These are phyloP conservation scores for Naja naja DNA, from an alignment of 2,113 vertebrate species.

Conservation along the genomic window DNA sequence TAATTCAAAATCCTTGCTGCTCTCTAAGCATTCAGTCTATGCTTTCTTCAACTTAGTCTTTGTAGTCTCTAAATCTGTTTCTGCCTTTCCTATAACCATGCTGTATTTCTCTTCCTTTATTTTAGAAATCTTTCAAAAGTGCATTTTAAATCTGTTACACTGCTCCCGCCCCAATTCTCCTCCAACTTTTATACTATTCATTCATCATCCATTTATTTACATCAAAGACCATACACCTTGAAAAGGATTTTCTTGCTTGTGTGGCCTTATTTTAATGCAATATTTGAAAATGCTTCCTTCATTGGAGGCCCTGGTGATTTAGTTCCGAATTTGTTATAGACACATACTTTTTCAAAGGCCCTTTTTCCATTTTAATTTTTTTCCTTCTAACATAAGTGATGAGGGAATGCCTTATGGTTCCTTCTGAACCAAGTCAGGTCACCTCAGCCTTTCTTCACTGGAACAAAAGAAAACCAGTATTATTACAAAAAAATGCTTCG, in stretches of 20 bases:
- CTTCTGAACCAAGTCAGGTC: not conserved
- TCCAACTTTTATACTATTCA: not conserved
- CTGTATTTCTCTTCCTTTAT: not conserved
- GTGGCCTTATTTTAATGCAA: not conserved
- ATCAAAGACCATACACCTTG: not conserved
- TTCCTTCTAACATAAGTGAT: not conserved
- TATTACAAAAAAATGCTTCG: not conserved
- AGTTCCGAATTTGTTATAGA: not conserved
- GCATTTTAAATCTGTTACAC: not conserved
- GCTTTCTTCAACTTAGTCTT: not conserved
- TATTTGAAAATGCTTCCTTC: not conserved
- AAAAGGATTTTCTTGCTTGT: not conserved
- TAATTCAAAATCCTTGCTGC: not conserved
- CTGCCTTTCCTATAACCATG: not conserved
- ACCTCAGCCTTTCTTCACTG: not conserved
- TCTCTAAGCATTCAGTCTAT: not conserved
- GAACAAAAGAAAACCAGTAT: not conserved
- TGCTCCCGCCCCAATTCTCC: not conserved
- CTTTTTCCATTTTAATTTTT: not conserved
- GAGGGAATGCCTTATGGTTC: not conserved
- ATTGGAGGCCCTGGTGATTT: not conserved
- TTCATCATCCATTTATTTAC: not conserved
- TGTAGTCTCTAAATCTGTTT: not conserved
- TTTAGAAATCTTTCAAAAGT: not conserved
- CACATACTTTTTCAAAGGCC: not conserved